Evolutionary conservation across 2,888 invertebrate species (phyloP), one percentile per base, ranked within the genome.

Genomic region (Monochamus alternatus): DNA sequence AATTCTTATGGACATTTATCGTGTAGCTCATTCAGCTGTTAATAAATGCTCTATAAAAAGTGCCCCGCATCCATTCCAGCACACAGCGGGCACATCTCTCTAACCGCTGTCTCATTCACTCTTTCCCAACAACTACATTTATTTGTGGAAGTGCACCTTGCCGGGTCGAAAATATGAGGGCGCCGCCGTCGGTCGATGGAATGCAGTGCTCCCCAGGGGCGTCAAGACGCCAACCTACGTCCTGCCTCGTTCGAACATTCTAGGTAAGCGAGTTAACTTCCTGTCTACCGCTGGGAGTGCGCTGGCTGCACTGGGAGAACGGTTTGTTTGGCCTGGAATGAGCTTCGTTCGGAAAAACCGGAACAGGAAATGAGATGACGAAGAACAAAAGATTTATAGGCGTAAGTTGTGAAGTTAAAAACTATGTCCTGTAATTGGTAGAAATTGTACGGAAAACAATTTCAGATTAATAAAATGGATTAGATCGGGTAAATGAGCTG

Each of bases 141-240:
- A 44, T 69, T 69, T 44, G 38, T 32, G 47, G 69, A 60, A 60
- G 30, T 60, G 69, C 69, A 60, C 60, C 69, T 60, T 69, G n/a
- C 69, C 30, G 10, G 69, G 31, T 43, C 52, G 9, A 52, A 66
- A 66, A 66, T 66, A 66, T 66, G 38, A 66, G 52, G 14, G 55
- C 52, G 71, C 63, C 71, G 52, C 55, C 14, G 14, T 14, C 55
- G 47, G 7, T 63, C 30, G 14, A 30, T 52, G 75, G 73, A 77
- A 78, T 78, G 71, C 67, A 78, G 76, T 78, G 76, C 68, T 77
- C 78, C 70, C 78, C 30, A 43, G 73, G 72, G 78, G 74, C 66
- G 43, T 55, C 67, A 73, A 71, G 76, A 73, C 75, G 75, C 76
- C 75, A 69, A 74, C 74, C 74, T 71, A 63, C 66, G 30, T 66